Base-by-base conservation (phyloP, 2,113 vertebrate genomes). In the Terrapene triunguis region DNA sequence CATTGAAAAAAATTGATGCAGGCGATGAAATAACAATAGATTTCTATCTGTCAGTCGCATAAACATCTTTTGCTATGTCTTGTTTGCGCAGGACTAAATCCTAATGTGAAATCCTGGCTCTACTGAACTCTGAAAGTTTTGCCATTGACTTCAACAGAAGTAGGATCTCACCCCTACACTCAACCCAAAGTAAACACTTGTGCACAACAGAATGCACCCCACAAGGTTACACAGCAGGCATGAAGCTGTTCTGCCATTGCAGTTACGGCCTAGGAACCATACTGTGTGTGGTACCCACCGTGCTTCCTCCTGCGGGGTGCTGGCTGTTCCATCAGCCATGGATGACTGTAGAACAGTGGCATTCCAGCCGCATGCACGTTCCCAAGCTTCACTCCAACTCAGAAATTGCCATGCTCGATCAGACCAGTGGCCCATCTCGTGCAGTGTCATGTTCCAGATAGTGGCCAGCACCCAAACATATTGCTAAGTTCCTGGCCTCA, bases 1-100 rank as follows among this genome's bases (percentile, higher is more conserved):
- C 80, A 29, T 86, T 72, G 65, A 72, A 82, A 86, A 86, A 82
- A 72, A 80, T 83, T 69, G 87, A 32, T 19, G 38, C 82, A 35
- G 47, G 42, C 35, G 3, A 1, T 42, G 48, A 82, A 72, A 85
- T 86, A 21, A 27, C 44, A 32, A 91, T 78, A 27, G 22, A 78
- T 47, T 44, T 78, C 72, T 8, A 14, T 38, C 74, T 78, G 42
- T 27, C 38, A 42, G 38, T 47, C 22, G 3, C 38, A 76, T 47
- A 29, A 78, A 78, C 74, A 84, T 93, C 25, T 74, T 51, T 88
- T 57, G 72, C 24, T 42, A 47, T 78, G 55, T 48, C 21, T 88
- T n/a, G 25, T 76, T 94, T 89, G 87, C 65, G 59, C 12, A n/a
- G 79, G 91, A 42, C 27, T 69, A 93, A 35, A 84, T 32, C 21